Conservation (phyloP, 2,888 invertebrate species). For the Drosophila seclusa region DNA sequence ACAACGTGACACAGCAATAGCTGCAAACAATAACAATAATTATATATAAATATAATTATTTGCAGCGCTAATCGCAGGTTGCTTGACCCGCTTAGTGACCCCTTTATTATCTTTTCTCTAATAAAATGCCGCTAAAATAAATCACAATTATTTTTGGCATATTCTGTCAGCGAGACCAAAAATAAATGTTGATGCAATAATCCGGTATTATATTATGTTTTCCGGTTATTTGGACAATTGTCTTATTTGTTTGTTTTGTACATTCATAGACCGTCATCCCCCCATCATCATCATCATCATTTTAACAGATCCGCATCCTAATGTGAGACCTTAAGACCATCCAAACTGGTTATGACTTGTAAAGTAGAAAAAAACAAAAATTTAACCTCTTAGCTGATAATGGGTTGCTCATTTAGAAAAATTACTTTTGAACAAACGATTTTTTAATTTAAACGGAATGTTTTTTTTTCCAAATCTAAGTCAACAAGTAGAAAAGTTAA, state of each 20-base stretch:
- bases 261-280: neutral
- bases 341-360: neutral
- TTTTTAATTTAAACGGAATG: neutral
- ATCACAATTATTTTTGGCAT: conserved; percentile 45
- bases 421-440: neutral
- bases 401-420: neutral
- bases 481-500: neutral
- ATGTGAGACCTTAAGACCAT: neutral
- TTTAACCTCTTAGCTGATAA: neutral
- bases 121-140: conserved; percentile 27
- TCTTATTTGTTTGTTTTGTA: conserved; percentile 12
- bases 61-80: neutral
- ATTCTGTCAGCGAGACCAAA: conserved; percentile 25
- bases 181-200: conserved; percentile 47
- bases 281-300: neutral
- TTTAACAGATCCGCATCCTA: conserved; percentile 5
- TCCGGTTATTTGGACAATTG: conserved; percentile 20
- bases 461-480: too few species aligned
- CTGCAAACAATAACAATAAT: neutral
- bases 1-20: conserved; percentile 12
- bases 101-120: conserved; percentile 3
- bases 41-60: neutral
- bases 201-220: conserved; percentile 38
- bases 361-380: neutral
- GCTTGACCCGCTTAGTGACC: conserved; percentile 19